Evolutionary conservation across 2,113 vertebrate species (phyloP), one percentile per base, ranked within the genome.

Genomic region (Hippocampus guttulatus): DNA sequence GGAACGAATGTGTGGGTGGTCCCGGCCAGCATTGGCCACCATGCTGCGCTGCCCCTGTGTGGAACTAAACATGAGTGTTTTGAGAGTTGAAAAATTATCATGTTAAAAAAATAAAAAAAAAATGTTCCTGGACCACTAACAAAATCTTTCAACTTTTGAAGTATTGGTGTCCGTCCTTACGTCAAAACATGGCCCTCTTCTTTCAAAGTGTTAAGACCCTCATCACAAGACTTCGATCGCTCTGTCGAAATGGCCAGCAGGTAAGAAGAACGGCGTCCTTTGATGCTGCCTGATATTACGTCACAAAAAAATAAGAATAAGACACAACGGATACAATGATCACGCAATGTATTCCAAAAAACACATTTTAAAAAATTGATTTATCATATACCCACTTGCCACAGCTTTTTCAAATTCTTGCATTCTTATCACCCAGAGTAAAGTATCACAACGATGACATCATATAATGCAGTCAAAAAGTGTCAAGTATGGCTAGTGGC

Each of bases 161-260:
- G 69, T 41, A 8, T 15, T 27, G 14, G 3, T 11, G 30, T 18
- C 8, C 2, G 33, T n/a, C 88, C 93, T 93, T 78, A 93, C 92
- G 87, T 88, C 67, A 93, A 91, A 68, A 93, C 83, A 23, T 92
- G 91, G 25, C 93, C 91, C 78, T 99, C 96, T 0, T 99, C 97
- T 72, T 94, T 92, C 84, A 98, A 97, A 0, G 92, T 88, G 70
- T 98, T 98, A 79, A 99, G 94, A 1, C 97, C 97, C 0, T 99
- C 97, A 0, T 98, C 96, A 2, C 95, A 99, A 51, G 97, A 99
- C 89, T 95, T 99, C 77, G 96, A 99, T 82, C 96, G 94, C 80
- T 97, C 96, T 0, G 95, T 95, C 82, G 95, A 97, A 90, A 98
- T 94, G 83, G 96, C 96, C 85, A 96, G 88, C 72, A 97, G 88